A percentile compares a stretch with the other conserved stretches of the same genome.
These are phyloP conservation scores for Etheostoma spectabile DNA, from an alignment of 2,113 vertebrate genomes.

Conservation along the genomic window DNA sequence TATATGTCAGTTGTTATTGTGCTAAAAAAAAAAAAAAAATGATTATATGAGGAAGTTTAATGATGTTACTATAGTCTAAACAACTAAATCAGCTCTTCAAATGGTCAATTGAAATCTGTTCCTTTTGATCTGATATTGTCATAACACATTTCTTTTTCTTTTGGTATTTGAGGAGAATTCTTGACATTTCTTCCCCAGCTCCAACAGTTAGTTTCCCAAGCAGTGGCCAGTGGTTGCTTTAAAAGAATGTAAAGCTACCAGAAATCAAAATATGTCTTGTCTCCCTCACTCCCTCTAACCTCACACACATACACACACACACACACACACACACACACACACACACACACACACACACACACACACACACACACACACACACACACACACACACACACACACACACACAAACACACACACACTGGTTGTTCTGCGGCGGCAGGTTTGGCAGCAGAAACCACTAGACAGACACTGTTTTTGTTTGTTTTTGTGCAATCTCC, in stretches of 20 bases:
- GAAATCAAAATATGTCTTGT: slow-evolving; percentile 47
- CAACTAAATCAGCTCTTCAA: too few relatives aligned
- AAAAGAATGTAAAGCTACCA: slow-evolving; percentile 43
- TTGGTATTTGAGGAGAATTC: slow-evolving; percentile 54
- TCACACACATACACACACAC: slow-evolving; percentile 14
- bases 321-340: slow-evolving; percentile 39
- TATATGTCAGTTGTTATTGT: too few relatives aligned
- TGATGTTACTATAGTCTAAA: background rate
- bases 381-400: slow-evolving; percentile 39
- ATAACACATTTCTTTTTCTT: slow-evolving; percentile 18
- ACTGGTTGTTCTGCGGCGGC: slow-evolving; percentile 52
- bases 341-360: slow-evolving; percentile 28
- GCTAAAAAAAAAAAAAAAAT: too few relatives aligned
- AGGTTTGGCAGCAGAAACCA: slow-evolving; percentile 57
- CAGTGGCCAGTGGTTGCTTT: slow-evolving; percentile 56
- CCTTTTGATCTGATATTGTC: background rate
- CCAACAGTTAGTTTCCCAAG: slow-evolving; percentile 44
- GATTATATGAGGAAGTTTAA: background rate
- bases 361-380: slow-evolving; percentile 21
- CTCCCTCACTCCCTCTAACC: slow-evolving; percentile 32
- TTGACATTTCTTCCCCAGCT: slow-evolving; percentile 58
- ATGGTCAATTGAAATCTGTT: background rate
- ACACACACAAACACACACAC: slow-evolving; percentile 33
- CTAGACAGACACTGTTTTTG: slow-evolving; percentile 61
- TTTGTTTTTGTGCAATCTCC: slow-evolving; percentile 50